These are phyloP conservation scores for Muscicapa comitata DNA, from an alignment of 2,797 vertebrate species.

Conservation along the genomic window DNA sequence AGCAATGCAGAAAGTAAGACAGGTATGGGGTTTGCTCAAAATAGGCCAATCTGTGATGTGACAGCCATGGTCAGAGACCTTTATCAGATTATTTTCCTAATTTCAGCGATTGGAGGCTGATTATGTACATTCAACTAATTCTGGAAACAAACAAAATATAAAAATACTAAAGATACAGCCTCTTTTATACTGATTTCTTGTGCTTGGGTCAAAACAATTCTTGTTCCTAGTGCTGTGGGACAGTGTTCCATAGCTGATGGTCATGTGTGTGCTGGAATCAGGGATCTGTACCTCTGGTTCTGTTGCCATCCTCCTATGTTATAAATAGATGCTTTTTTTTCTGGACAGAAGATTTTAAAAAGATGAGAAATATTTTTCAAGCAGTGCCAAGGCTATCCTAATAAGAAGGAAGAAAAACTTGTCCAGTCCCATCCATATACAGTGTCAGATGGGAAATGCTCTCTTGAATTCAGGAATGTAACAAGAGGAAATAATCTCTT, in stretches of 20 bases:
- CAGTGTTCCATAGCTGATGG: not conserved
- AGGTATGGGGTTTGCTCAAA: not conserved
- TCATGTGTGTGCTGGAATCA: rapidly evolving
- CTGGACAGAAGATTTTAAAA: not conserved
- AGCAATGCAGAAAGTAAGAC: not conserved
- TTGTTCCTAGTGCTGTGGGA: not conserved
- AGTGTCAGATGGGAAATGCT: not conserved
- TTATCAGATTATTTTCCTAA: not conserved
- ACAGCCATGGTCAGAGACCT: not conserved
- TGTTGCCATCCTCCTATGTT: not conserved
- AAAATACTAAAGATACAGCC: not conserved
- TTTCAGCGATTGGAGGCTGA: not conserved
- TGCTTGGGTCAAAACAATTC: not conserved
- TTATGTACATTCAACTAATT: not conserved
- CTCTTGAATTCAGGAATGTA: not conserved
- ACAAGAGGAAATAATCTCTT: not conserved
- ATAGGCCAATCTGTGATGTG: not conserved
- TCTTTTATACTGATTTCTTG: not conserved
- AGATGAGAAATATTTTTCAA: not conserved
- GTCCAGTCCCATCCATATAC: rapidly evolving
- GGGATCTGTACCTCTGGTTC: not conserved
- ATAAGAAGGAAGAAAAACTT: not conserved
- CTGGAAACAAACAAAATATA: not conserved
- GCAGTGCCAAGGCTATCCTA: not conserved
- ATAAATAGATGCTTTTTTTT: not conserved